phyloP scores from a whole-genome alignment of 2,797 vertebrate genomes.

The Cyprinodon diabolis region DNA sequence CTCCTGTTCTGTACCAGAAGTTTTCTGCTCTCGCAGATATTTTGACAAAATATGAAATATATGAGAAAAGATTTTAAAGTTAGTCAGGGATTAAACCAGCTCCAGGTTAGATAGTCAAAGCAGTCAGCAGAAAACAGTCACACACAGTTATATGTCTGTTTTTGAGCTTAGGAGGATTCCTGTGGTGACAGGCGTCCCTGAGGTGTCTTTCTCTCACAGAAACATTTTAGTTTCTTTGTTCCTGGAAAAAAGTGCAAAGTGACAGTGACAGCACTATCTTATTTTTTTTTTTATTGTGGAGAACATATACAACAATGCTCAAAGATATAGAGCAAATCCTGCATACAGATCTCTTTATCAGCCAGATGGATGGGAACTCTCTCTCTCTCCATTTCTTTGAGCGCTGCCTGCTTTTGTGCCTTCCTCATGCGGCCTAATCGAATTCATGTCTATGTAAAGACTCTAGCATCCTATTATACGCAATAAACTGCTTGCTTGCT shows the following conservation, averaged over 20 bases:
- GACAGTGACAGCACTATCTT: slow-evolving; percentile 66
- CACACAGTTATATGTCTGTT: slow-evolving; percentile 36
- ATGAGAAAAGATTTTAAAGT: slow-evolving; percentile 28
- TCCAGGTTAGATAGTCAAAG: slow-evolving; percentile 39
- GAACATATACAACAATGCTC: slow-evolving; percentile 32
- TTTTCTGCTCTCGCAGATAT: slow-evolving; percentile 41
- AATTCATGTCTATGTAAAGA: slow-evolving; percentile 82
- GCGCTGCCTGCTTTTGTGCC: slow-evolving; percentile 64
- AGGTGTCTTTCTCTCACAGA: slow-evolving; percentile 67
- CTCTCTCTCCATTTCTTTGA: slow-evolving; percentile 56
- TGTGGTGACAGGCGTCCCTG: slow-evolving; percentile 70
- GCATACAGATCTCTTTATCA: slow-evolving; percentile 72
- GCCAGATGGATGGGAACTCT: slow-evolving; percentile 74
- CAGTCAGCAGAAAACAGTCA: slow-evolving; percentile 21
- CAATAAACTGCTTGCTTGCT: slow-evolving; percentile 82
- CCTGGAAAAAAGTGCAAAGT: slow-evolving; percentile 62
- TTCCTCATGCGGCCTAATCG: slow-evolving; percentile 72
- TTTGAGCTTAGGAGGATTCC: slow-evolving; percentile 47
- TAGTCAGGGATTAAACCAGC: slow-evolving; percentile 51
- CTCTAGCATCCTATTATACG: slow-evolving; percentile 82
- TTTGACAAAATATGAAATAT: slow-evolving; percentile 42
- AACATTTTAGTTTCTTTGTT: slow-evolving; percentile 72
- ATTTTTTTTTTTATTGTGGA: slow-evolving; percentile 17
- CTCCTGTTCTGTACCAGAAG: slow-evolving; percentile 46
- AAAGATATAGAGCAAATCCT: slow-evolving; percentile 25